phyloP scores from a whole-genome alignment of 1,140 invertebrate species.

The Bombyx mandarina region DNA sequence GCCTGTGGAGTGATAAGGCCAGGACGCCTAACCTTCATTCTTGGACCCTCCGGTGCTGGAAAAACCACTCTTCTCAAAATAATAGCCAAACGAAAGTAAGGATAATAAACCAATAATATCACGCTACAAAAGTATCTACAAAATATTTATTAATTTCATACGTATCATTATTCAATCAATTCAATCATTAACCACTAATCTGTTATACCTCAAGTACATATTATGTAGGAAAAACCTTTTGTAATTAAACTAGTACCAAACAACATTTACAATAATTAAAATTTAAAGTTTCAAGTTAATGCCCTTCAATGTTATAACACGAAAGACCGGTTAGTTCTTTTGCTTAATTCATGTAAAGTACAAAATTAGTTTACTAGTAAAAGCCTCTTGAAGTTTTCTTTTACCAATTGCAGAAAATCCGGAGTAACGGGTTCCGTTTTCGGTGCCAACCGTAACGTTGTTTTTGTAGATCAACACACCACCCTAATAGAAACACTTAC shows the following conservation, averaged over 20 bases:
- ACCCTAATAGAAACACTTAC: conserved; percentile 77
- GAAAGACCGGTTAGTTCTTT: background rate
- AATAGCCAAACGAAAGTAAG: conserved; percentile 70
- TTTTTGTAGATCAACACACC: conserved; percentile 80
- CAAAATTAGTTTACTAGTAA: too few species aligned
- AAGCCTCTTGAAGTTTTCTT: too few species aligned
- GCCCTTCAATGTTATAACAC: background rate
- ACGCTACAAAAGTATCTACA: background rate
- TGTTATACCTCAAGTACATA: background rate
- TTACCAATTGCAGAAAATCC: conserved; percentile 31
- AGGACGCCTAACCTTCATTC: conserved; percentile 79
- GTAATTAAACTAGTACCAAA: background rate
- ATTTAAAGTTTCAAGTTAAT: background rate
- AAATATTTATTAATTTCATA: conserved; percentile 2
- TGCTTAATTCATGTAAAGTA: too few species aligned
- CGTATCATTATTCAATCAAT: background rate
- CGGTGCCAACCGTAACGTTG: conserved; percentile 40
- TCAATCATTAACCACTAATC: background rate
- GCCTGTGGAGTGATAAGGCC: conserved; percentile 73
- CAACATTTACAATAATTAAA: background rate
- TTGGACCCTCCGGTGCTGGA: conserved; percentile 87
- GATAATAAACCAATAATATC: background rate
- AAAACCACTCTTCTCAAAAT: conserved; percentile 86
- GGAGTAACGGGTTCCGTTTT: conserved; percentile 43
- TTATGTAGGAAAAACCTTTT: background rate